Evolutionary conservation across 2,888 invertebrate species (phyloP).

Genomic region (Icerya purchasi): DNA sequence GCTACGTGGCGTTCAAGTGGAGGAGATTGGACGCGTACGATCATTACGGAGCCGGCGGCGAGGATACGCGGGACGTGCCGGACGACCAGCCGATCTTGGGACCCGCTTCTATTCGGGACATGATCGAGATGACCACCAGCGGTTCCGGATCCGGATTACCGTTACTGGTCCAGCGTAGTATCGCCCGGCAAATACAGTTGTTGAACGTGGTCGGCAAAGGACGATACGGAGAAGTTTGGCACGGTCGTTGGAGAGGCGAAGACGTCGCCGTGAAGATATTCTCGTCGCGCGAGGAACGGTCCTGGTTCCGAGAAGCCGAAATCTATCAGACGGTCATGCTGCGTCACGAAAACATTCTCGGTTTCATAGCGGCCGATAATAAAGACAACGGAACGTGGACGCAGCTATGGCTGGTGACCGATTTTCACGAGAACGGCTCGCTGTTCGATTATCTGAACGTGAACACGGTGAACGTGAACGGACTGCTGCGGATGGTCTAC

Average conservation of each 20-base stretch:
- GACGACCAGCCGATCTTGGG: constrained; percentile 51
- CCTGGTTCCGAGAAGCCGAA: constrained; percentile 96
- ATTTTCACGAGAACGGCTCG: constrained; percentile 92
- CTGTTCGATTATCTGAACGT: constrained; percentile 83
- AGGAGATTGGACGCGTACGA: background rate
- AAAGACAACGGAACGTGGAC: constrained; percentile 98
- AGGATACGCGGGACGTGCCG: constrained; percentile 25
- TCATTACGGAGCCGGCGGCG: background rate
- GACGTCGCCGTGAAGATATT: constrained; percentile 97
- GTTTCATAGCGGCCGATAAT: constrained; percentile 96
- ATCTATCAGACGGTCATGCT: constrained; percentile 98
- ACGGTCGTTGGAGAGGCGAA: constrained; percentile 89
- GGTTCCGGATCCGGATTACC: constrained; percentile 89
- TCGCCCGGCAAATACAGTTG: constrained; percentile 86
- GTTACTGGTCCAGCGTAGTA: constrained; percentile 80
- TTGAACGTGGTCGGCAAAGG: constrained; percentile 89
- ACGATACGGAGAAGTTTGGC: constrained; percentile 89
- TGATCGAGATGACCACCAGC: constrained; percentile 82
- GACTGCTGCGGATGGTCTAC: constrained; percentile 74
- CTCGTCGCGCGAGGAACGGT: constrained; percentile 87
- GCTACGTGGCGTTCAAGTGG: constrained; percentile 30
- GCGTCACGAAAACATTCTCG: constrained; percentile 89
- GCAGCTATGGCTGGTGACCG: constrained; percentile 93
- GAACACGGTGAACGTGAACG: constrained; percentile 57
- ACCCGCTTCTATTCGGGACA: constrained; percentile 49